Base-by-base conservation (phyloP, 2,797 vertebrate species). In the Sebastes steindachneri region DNA sequence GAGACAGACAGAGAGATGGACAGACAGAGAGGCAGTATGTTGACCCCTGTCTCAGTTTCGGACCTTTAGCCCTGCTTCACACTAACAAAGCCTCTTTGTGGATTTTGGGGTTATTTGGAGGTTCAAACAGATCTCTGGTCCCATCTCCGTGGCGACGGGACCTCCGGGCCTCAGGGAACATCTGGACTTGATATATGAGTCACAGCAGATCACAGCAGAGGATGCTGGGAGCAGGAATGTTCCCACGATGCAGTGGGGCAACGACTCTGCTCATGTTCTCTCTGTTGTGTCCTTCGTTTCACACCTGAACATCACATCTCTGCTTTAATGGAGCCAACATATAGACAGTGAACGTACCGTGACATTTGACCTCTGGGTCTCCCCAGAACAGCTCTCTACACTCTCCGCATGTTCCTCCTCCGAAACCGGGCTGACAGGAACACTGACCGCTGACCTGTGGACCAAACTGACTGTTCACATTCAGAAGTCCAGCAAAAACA, bases 331-430 rank as follows among this genome's bases (percentile, higher is more conserved):
- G 17, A 51, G 48, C 19, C 17, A n/a, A 51, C 19, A 51, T n/a
- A 51, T 8, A 51, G 8, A 51, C 51, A 11, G 37, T 3, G 10
- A 68, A 81, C 93, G n/a, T 87, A 99, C 99, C 97, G 75, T 88
- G 95, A 91, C 99, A 99, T 85, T 97, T 94, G 81, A 97, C 77
- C 0, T 93, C 83, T 0, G 98, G 98, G 80, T 99, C 95, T 1
- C 99, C 98, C 98, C 98, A 99, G 93, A 97, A 99, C 69, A 97
- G 95, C 77, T 98, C 98, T 92, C 96, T 96, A 88, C 99, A 99
- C 86, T 99, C 97, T 3, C 90, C 95, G 92, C 99, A 99, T 7
- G 97, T 98, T 66, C 95, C 95, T 28, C 99, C 99, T 85, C 98
- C 99, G 0, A 99, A 99, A 3, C 98, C 98, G 0, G 97, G 95